Percentiles rank a stretch among this genome's conserved stretches.
Evolutionary conservation across 1,140 invertebrate genomes (phyloP).

Genomic region (Microplitis mediator): DNA sequence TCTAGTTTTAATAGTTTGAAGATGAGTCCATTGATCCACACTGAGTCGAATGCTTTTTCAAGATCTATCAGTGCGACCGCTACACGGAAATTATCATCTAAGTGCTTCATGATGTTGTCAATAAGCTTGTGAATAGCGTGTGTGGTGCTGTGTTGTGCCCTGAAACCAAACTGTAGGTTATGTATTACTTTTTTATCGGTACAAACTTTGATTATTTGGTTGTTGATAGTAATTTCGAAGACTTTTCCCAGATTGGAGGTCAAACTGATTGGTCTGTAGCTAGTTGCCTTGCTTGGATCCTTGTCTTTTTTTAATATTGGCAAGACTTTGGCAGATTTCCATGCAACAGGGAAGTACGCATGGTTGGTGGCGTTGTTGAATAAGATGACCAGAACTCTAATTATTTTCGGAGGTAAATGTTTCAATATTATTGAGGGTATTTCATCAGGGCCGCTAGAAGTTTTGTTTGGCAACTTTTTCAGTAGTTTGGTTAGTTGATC

Average conservation of each 20-base stretch:
- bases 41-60: constrained; percentile 28
- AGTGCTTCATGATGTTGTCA: neutral
- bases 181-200: neutral
- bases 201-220: neutral
- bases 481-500: neutral
- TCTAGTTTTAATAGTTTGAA: constrained; percentile 27
- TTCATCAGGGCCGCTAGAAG: constrained; percentile 21
- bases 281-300: constrained; percentile 6
- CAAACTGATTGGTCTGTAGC: constrained; percentile 37
- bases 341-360: constrained; percentile 29
- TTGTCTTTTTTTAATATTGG: constrained; percentile 34
- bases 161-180: too few relatives aligned
- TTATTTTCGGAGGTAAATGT: constrained; percentile 5
- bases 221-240: constrained; percentile 31
- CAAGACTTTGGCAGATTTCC: constrained; percentile 35
- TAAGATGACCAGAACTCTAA: constrained; percentile 7
- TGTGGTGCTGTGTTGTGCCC: neutral
- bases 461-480: constrained; percentile 20
- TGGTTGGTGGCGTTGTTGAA: constrained; percentile 30
- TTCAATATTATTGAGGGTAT: constrained; percentile 25
- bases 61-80: neutral
- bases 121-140: neutral
- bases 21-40: constrained; percentile 31
- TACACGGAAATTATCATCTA: neutral
- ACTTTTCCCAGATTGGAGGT: constrained; percentile 35